Evolutionary conservation across 2,888 invertebrate genomes (phyloP).

Genomic region (Calameuta filiformis): DNA sequence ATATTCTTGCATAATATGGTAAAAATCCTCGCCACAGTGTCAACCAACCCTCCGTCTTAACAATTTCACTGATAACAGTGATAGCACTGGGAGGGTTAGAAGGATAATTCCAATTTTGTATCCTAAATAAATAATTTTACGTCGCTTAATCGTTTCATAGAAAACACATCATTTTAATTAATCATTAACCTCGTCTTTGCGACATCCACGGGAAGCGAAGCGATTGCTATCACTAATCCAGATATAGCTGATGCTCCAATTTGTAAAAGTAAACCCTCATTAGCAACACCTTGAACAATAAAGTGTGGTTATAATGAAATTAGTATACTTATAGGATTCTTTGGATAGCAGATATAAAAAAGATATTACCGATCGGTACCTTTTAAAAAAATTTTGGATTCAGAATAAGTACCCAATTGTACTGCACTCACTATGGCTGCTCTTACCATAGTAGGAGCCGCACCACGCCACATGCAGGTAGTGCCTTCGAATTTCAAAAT

Average conservation of each 20-base stretch:
- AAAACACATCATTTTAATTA: background rate
- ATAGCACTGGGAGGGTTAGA: slow-evolving; percentile 21
- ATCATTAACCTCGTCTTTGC: slow-evolving; percentile 69
- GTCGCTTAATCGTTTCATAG: background rate
- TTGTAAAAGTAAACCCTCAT: slow-evolving; percentile 44
- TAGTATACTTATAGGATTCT: background rate
- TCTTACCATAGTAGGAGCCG: slow-evolving; percentile 61
- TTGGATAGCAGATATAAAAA: background rate
- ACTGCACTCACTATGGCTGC: slow-evolving; percentile 77
- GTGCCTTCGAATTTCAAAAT: slow-evolving; percentile 73
- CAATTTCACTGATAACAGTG: slow-evolving; percentile 50
- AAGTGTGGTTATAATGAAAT: background rate
- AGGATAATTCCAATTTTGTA: slow-evolving; percentile 28
- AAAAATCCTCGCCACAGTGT: slow-evolving; percentile 76
- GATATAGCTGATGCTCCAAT: slow-evolving; percentile 74
- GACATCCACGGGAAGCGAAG: slow-evolving; percentile 76
- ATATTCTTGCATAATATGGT: slow-evolving; percentile 39
- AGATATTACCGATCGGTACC: slow-evolving; percentile 32
- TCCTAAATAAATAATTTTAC: background rate
- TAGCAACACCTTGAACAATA: slow-evolving; percentile 14
- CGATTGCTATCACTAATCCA: slow-evolving; percentile 72
- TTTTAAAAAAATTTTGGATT: slow-evolving; percentile 66
- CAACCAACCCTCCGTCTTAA: slow-evolving; percentile 73
- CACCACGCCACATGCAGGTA: slow-evolving; percentile 72
- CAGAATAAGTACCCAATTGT: slow-evolving; percentile 75